Base-by-base conservation (phyloP, 2,888 invertebrate genomes). In the Odontomyia ornata region DNA sequence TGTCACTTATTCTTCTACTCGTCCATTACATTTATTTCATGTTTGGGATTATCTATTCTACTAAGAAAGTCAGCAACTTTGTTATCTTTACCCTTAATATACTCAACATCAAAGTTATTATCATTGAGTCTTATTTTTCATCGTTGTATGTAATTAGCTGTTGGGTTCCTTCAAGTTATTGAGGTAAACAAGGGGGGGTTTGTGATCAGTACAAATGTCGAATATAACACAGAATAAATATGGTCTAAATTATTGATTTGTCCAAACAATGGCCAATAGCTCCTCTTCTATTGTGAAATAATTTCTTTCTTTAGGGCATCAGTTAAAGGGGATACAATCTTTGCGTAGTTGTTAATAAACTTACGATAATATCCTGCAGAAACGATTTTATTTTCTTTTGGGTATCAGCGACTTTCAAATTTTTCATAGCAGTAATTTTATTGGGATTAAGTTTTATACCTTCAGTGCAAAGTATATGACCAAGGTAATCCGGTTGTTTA, bases 191-290 rank as follows among this genome's bases (percentile, higher is more conserved):
- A 36, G 36, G 36, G 36, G 36, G 3, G 5, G 36, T 3, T 36
- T 9, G 36, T n/a, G 86, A 67, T 87, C 86, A 0, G 84, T 86
- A 2, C 83, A 81, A 0, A 86, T 83, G 0, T 77, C 82, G 36
- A 87, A 85, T 75, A 81, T 81, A 43, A 79, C 80, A 1, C 83
- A 84, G 28, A 83, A 83, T 1, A 85, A 15, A 28, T 84, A 84
- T 0, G 83, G 83, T 28, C 83, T 57, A 30, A 84, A 84, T 69
- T 83, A 81, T 79, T 84, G 83, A 0, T 80, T 78, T 0, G 82
- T 83, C 82, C 82, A 83, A 0, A 84, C 80, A 5, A 84, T 82
- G 0, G 80, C 80, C 47, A 84, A 43, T 1, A 84, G 67, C 80
- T 85, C 84, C 57, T 83, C 84, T 76, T 85, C 83, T 13, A 83